Conservation (phyloP, 2,113 vertebrate genomes). For the Rhegmatorhina hoffmannsi region DNA sequence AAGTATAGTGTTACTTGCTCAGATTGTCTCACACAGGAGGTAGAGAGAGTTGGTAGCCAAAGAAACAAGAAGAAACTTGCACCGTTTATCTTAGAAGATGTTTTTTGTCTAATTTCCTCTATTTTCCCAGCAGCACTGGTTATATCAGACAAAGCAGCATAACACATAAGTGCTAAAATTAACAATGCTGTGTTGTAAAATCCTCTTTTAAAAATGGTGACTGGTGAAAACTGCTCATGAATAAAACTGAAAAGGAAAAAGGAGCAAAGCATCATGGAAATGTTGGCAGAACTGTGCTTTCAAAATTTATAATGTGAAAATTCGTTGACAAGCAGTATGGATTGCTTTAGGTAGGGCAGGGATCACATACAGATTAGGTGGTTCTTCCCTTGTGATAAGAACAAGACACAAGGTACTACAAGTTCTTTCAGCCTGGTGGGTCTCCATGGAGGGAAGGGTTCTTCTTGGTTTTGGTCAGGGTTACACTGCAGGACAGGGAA, state of each 20-base stretch:
- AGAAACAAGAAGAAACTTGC: neutral
- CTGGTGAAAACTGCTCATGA: conserved; percentile 13
- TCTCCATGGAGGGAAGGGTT: accelerated
- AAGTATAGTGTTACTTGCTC: neutral
- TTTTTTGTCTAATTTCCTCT: neutral
- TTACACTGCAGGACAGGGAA: neutral
- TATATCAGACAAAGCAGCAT: neutral
- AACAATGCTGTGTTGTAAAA: conserved; percentile 20
- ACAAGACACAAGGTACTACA: accelerated
- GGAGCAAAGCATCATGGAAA: neutral
- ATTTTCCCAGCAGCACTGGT: neutral
- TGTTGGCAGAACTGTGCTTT: neutral
- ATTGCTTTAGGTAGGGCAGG: neutral
- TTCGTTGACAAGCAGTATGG: neutral
- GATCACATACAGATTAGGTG: accelerated
- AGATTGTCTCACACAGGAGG: neutral
- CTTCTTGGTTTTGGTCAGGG: neutral
- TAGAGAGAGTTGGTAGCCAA: neutral
- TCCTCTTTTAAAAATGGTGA: neutral
- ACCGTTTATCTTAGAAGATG: neutral
- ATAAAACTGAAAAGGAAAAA: neutral
- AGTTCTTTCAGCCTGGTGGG: neutral
- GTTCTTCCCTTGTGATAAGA: neutral
- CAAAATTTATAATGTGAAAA: neutral
- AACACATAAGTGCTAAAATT: conserved; percentile 31